These are phyloP conservation scores for Erynnis tages DNA, from an alignment of 2,888 invertebrate species.

Conservation along the genomic window DNA sequence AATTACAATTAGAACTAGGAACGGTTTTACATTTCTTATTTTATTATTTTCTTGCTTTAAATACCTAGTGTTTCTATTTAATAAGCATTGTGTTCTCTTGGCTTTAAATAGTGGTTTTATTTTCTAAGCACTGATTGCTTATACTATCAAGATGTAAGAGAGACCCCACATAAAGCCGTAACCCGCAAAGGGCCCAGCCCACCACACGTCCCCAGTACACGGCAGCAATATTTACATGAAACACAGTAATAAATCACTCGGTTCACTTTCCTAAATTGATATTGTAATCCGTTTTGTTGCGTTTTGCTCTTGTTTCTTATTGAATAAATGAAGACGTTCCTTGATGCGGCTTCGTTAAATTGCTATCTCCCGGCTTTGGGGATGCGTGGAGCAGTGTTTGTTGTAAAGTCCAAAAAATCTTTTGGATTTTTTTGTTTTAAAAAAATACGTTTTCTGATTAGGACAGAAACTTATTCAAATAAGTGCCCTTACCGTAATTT, in stretches of 20 bases:
- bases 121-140: no score
- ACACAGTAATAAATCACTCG: slow-evolving; percentile 73
- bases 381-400: slow-evolving; percentile 36
- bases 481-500: no score
- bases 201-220: slow-evolving; percentile 37
- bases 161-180: slow-evolving; percentile 47
- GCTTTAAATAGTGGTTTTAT: no score
- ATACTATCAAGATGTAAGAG: no score
- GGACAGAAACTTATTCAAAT: no score
- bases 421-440: no score
- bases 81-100: no score
- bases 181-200: slow-evolving; percentile 42
- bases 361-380: slow-evolving; percentile 60
- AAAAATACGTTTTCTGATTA: no score
- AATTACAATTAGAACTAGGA: no score
- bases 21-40: no score
- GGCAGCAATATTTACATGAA: slow-evolving; percentile 65
- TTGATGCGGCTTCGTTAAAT: slow-evolving; percentile 78
- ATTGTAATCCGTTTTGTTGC: slow-evolving; percentile 71
- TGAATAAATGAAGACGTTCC: slow-evolving; percentile 78
- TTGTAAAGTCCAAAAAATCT: slow-evolving; percentile 24
- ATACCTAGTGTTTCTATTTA: no score
- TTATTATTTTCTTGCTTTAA: no score
- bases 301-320: slow-evolving; percentile 69
- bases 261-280: slow-evolving; percentile 81